Evolutionary conservation across 1,140 invertebrate species (phyloP), one percentile per base, ranked within the genome.

Genomic region (Acromyrmex heyeri): DNA sequence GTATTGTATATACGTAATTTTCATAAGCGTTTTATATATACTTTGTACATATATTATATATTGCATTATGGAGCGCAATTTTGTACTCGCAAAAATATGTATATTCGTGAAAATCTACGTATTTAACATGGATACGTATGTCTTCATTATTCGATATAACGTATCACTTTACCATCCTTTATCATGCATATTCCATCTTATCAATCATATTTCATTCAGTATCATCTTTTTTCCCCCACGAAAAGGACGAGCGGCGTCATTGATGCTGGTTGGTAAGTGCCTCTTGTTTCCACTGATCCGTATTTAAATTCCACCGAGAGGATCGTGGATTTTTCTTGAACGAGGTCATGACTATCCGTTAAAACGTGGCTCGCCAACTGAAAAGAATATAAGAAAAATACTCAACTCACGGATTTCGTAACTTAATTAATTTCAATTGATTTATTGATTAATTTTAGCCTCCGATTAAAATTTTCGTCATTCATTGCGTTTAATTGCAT

Each of bases 241-340:
- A 83, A 62, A 44, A 87, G 73, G 38, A 85, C 73, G 83, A 65
- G 79, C 64, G 72, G 65, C 48, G 73, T 89, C 86, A 89, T 85
- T 89, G 79, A 79, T 85, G 18, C 72, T 87, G 86, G 12, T 48
- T 48, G 65, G 65, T 88, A 87, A 88, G 79, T 87, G 72, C 72
- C 79, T 70, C 30, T 62, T 50, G 78, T 38, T 85, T 87, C 59
- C 57, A 85, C 4, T n/a, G 53, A 21, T 38, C 53, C 82, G 73
- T 73, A 85, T 89, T 85, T 89, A 85, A 89, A 72, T 87, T 88
- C 27, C 44, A 6, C 44, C 50, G 64, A 77, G 57, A 87, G 24
- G 57, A 67, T 48, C 44, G 69, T 67, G 72, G 44, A 65, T 50
- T 57, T 87, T 64, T 38, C 38, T 18, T 27, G 10, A 76, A 87